These are phyloP conservation scores for Gobio gobio DNA, from an alignment of 2,113 vertebrate species.

Conservation along the genomic window DNA sequence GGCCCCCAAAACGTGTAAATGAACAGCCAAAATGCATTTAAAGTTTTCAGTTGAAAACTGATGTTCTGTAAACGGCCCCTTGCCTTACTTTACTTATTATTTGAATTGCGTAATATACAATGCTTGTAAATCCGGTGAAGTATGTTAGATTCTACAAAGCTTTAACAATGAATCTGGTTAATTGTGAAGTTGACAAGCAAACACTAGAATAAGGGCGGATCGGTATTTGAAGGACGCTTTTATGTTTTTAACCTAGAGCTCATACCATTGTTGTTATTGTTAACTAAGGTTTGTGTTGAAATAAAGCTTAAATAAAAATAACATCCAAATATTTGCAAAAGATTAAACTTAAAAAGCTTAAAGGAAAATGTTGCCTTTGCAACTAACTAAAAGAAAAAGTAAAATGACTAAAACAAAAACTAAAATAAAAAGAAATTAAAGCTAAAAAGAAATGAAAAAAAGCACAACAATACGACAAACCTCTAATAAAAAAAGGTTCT, in stretches of 20 bases:
- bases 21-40: no score
- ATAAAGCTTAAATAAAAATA: neutral
- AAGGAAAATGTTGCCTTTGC: neutral
- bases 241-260: slow-evolving; percentile 11
- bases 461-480: neutral
- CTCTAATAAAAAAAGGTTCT: no score
- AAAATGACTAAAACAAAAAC: neutral
- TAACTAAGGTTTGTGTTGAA: neutral
- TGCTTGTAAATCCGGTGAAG: neutral
- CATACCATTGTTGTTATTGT: neutral
- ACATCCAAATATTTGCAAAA: neutral
- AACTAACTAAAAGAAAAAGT: neutral
- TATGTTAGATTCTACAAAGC: neutral
- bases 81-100: neutral
- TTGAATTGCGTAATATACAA: neutral
- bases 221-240: neutral
- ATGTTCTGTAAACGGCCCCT: neutral
- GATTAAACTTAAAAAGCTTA: neutral
- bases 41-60: no score
- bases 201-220: neutral
- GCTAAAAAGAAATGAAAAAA: no score
- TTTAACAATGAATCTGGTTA: neutral
- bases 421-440: neutral
- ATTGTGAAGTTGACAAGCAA: neutral
- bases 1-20: no score